Conservation (phyloP, 2,113 vertebrate species). For the Peucedramus taeniatus region DNA sequence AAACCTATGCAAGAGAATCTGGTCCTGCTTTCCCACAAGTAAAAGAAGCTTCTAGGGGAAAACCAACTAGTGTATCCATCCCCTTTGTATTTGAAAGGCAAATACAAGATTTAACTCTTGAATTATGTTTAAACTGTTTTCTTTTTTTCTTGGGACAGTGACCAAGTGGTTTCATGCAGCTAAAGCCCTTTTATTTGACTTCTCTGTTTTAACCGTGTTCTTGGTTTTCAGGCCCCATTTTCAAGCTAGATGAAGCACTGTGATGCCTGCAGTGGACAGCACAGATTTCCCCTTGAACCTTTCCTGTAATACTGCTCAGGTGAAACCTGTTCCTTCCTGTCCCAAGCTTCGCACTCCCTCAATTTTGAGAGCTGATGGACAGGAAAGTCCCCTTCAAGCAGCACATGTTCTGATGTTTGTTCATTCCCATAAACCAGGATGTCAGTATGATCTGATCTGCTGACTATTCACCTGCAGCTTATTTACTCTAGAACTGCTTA, state of each 20-base stretch:
- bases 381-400: neutral
- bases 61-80: neutral
- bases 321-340: neutral
- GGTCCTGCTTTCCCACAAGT: neutral
- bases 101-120: neutral
- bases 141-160: neutral
- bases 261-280: neutral
- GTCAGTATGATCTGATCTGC: neutral
- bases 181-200: neutral
- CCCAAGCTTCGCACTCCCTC: neutral
- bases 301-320: neutral
- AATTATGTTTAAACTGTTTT: neutral
- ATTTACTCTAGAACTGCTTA: conserved; percentile 6
- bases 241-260: neutral
- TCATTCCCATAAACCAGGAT: neutral
- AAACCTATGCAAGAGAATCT: neutral
- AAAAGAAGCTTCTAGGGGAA: neutral
- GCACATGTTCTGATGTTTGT: neutral
- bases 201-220: neutral
- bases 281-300: neutral
- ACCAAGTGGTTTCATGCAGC: neutral
- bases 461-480: neutral
- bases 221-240: neutral
- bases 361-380: neutral
- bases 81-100: neutral